Evolutionary conservation across 2,888 invertebrate genomes (phyloP), one percentile per base, ranked within the genome.

Genomic region (Synergus gifuensis): DNA sequence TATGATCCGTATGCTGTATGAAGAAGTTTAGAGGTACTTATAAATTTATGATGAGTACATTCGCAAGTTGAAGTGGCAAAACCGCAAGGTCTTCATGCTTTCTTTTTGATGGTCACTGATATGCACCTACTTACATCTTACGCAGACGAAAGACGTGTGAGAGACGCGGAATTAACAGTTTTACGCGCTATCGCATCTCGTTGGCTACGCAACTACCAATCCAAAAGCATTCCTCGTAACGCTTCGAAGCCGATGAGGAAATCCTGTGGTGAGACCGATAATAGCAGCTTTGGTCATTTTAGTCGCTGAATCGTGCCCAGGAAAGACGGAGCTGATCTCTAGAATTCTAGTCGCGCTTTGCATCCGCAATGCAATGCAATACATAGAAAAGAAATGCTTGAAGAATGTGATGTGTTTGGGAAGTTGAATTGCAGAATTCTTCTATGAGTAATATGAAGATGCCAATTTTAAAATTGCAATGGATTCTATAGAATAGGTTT

Each of bases 121-220:
- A 73, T 73, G 54, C 40, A 54, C 73, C 54, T 54, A 73, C 54
- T 73, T 73, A 58, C 73, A 58, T 54, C 36, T 73, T n/a, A 58
- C n/a, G 54, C 73, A 58, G 49, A 5, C 54, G 3, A 73, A 73
- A 58, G 49, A 73, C 73, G 54, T 73, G 54, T 73, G 73, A 73
- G 54, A 73, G 73, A 73, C 54, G 60, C 76, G 78, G 80, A 82
- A 83, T 83, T 82, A 85, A 83, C 84, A 82, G 84, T 82, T 82
- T 82, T 80, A 85, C 81, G 83, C 80, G 73, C 79, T 83, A 80
- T 83, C 82, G 80, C 84, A 79, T 84, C 82, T 58, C 66, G 76
- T 76, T 63, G 76, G 77, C 73, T 63, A 54, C 77, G 66, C 77
- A 64, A 77, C 77, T 76, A 79, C 77, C 73, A 77, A 77, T 81